Conservation (phyloP, 2,113 vertebrate species). For the Tautogolabrus adspersus region DNA sequence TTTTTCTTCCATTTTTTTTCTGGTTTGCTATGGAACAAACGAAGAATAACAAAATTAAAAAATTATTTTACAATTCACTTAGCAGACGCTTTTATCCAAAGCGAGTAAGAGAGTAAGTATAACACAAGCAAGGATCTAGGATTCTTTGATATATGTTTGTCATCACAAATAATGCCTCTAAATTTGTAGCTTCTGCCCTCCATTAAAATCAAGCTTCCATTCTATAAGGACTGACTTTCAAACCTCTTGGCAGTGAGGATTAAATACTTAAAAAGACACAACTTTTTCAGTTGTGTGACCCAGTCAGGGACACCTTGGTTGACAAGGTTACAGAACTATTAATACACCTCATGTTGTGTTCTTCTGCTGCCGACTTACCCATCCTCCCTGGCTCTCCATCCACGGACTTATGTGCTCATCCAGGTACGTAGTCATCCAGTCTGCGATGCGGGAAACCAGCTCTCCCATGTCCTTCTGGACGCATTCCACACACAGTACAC, state of each 20-base stretch:
- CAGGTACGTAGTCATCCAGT: conserved; percentile 97
- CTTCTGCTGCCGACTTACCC: conserved; percentile 87
- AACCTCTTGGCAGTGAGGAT: not conserved
- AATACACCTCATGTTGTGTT: not conserved
- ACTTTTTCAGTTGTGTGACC: not conserved
- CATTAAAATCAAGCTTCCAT: not conserved
- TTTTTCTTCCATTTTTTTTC: not conserved
- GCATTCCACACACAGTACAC: conserved; percentile 93
- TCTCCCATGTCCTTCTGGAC: conserved; percentile 93
- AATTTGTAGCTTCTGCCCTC: not conserved
- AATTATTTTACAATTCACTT: too few relatives aligned
- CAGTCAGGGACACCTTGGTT: not conserved
- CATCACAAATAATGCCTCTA: not conserved
- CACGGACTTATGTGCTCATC: conserved; percentile 93
- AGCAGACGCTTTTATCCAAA: too few relatives aligned
- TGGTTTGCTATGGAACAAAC: not conserved
- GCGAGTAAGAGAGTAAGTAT: too few relatives aligned
- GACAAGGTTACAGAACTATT: not conserved
- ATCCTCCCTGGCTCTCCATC: conserved; percentile 96
- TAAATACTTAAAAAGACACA: not conserved
- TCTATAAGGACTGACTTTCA: not conserved
- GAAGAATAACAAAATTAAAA: too few relatives aligned
- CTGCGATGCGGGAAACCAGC: conserved; percentile 89
- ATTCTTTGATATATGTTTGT: too few relatives aligned
- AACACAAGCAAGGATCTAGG: too few relatives aligned